Evolutionary conservation across 1,140 invertebrate genomes (phyloP).

Genomic region (Trissolcus basalis): DNA sequence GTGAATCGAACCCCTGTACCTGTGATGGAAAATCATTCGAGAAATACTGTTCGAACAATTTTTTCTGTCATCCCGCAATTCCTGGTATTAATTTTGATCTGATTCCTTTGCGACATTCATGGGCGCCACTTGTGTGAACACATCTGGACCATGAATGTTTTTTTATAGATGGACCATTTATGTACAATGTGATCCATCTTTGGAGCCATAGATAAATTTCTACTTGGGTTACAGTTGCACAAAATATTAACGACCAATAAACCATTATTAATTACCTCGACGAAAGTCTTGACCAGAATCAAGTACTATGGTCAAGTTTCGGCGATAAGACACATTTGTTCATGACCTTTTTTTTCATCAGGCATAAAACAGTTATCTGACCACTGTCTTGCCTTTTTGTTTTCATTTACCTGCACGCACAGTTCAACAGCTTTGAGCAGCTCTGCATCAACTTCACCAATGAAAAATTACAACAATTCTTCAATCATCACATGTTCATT

Average conservation of each 20-base stretch:
- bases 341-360: slow-evolving; percentile 21
- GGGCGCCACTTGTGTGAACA: too few relatives aligned
- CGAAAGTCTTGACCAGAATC: slow-evolving; percentile 26
- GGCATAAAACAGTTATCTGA: slow-evolving; percentile 65
- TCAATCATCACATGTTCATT: slow-evolving; percentile 99
- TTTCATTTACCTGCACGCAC: slow-evolving; percentile 67
- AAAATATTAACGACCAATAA: slow-evolving; percentile 33
- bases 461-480: slow-evolving; percentile 97
- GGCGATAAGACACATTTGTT: slow-evolving; percentile 23
- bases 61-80: too few relatives aligned
- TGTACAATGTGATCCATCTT: too few relatives aligned
- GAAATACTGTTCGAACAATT: too few relatives aligned
- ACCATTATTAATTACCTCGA: slow-evolving; percentile 32
- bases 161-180: too few relatives aligned
- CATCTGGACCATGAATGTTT: too few relatives aligned
- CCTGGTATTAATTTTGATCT: too few relatives aligned
- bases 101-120: too few relatives aligned
- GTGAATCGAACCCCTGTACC: slow-evolving; percentile 10
- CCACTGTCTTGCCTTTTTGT: slow-evolving; percentile 71
- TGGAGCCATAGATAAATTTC: not conserved
- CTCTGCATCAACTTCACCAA: slow-evolving; percentile 87
- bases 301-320: slow-evolving; percentile 27
- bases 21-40: slow-evolving; percentile 10
- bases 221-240: not conserved
- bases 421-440: slow-evolving; percentile 77